Evolutionary conservation across 2,797 vertebrate genomes (phyloP), one percentile per base, ranked within the genome.

Genomic region (Sitta carolinensis): DNA sequence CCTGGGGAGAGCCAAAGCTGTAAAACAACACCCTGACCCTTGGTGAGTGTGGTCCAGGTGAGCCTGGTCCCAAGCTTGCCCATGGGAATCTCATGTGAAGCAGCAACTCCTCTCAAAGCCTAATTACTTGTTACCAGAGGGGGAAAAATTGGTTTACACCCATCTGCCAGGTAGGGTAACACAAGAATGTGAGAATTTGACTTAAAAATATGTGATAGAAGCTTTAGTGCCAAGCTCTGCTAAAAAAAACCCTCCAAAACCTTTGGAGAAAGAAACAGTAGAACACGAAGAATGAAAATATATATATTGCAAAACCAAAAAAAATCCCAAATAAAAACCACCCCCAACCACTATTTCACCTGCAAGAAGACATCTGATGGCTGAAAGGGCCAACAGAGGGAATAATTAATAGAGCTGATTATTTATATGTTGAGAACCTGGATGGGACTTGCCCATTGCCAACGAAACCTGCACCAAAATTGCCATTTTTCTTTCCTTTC

Each of bases 1-100:
- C 8, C 48, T 47, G 67, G 23, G 40, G n/a, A n/a, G 47, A 63
- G 40, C 15, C 67, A 72, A 47, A 54, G 68, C 40, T 72, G 58
- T 63, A 16, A 72, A 83, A 47, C n/a, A 7, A 54, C 48, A 54
- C 11, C 34, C 23, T 4, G 9, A 45, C 12, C n/a, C 40, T 36
- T 10, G 15, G 67, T 1, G 0, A 67, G n/a, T 1, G 2, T 11
- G 42, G 68, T 32, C 57, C 19, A 4, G 23, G 32, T 14, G 27
- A 58, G 61, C 22, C 45, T 30, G 45, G 62, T 10, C 22, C 47
- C 47, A 27, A 1, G 1, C 20, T 32, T n/a, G 26, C 51, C 36
- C 13, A 4, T 9, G 36, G 64, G 34, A 92, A 45, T 5, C 43
- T 22, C 70, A 36, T 5, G 27, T 5, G 27, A 48, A 72, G 40